Conservation (phyloP, 2,888 invertebrate genomes). For the Micropterix aruncella region DNA sequence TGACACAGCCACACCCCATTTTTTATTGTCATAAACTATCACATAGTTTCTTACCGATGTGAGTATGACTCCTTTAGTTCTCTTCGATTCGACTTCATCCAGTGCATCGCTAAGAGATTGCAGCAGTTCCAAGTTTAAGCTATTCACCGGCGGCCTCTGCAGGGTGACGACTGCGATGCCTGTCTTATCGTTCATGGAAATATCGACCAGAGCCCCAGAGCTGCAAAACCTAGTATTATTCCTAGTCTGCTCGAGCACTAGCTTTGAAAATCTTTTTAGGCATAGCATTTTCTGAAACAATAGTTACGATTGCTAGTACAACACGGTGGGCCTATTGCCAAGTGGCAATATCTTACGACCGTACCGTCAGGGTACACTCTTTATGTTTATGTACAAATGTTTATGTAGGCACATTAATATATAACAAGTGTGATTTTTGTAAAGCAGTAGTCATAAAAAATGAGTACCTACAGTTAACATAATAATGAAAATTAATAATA, state of each 20-base stretch:
- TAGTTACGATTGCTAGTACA: not conserved
- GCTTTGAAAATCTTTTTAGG: constrained; percentile 15
- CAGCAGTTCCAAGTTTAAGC: constrained; percentile 61
- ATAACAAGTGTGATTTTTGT: no score
- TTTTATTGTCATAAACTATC: no score
- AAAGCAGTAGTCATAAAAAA: no score
- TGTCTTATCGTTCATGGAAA: constrained; percentile 44
- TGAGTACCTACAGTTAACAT: no score
- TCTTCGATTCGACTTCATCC: constrained; percentile 49
- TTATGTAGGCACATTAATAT: no score
- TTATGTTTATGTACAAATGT: no score
- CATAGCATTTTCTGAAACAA: constrained; percentile 22
- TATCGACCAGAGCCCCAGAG: constrained; percentile 37
- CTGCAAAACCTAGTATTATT: constrained; percentile 11
- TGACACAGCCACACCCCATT: no score
- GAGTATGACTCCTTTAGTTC: constrained; percentile 58
- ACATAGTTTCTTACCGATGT: constrained; percentile 64
- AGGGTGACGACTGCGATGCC: constrained; percentile 62
- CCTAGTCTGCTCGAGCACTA: constrained; percentile 5
- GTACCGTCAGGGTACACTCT: no score
- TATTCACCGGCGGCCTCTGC: constrained; percentile 68
- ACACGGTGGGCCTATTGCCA: no score
- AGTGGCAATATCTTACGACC: no score
- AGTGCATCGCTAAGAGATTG: constrained; percentile 47
- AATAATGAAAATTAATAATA: no score